phyloP scores from a whole-genome alignment of 64 coral and sea anemone species.

The Pachyseris speciosa region DNA sequence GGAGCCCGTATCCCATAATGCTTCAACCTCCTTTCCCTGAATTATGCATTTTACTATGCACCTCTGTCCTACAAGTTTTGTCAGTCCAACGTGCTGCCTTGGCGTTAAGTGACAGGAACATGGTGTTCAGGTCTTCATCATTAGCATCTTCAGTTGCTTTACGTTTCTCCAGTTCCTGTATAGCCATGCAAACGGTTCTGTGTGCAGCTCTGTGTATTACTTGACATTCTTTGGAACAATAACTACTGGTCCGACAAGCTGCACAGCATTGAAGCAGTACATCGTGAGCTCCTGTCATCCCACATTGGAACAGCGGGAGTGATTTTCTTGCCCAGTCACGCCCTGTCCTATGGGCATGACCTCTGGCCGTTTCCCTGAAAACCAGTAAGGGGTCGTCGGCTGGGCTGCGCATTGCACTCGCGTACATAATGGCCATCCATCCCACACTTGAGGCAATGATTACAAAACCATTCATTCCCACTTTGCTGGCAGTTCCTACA shows the following conservation, averaged over 20 bases:
- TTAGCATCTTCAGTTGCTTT: background rate
- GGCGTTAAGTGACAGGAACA: constrained; percentile 18
- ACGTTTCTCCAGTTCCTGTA: background rate
- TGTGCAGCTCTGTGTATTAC: constrained; percentile 21
- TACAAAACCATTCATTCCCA: no score
- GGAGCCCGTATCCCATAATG: constrained; percentile 60
- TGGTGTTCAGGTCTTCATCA: background rate
- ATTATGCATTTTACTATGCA: constrained; percentile 31
- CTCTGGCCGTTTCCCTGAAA: constrained; percentile 34
- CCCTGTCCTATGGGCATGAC: constrained; percentile 67
- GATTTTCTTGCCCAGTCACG: constrained; percentile 9
- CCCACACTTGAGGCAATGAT: no score
- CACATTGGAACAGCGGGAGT: background rate
- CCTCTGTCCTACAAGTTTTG: constrained; percentile 46
- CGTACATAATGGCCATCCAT: no score
- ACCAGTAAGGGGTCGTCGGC: background rate
- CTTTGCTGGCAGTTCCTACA: no score
- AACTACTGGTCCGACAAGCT: constrained; percentile 33
- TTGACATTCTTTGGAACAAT: constrained; percentile 55
- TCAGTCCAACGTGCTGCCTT: constrained; percentile 25
- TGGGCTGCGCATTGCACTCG: no score
- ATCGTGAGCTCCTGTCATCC: background rate
- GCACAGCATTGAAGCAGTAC: constrained; percentile 7
- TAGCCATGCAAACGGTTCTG: constrained; percentile 42
- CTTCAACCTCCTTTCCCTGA: constrained; percentile 21